Percentiles rank a stretch among this genome's conserved stretches.
Conservation (phyloP, 2,888 invertebrate species). For the Hecatera dysodea region DNA sequence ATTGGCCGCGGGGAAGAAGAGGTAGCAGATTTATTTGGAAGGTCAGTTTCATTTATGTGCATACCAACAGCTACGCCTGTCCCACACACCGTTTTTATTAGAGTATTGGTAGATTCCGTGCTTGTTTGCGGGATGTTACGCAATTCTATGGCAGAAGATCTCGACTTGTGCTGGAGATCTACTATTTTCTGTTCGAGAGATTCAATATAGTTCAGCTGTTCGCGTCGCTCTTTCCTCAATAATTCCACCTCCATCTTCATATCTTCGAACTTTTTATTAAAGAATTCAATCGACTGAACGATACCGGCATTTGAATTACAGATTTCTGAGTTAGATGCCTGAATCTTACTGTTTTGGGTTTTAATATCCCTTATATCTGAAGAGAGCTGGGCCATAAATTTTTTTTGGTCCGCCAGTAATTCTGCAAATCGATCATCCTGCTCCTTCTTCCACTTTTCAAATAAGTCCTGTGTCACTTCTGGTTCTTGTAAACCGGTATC, state of each 20-base stretch:
- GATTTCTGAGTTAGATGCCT: background rate
- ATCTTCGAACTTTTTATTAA: constrained; percentile 3
- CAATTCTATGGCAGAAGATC: too few relatives aligned
- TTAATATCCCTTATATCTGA: background rate
- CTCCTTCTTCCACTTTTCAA: background rate
- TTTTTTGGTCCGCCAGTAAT: background rate
- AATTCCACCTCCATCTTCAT: background rate
- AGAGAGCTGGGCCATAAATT: background rate
- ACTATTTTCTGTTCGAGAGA: background rate
- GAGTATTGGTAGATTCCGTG: background rate
- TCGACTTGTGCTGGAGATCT: too few relatives aligned
- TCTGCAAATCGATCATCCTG: background rate
- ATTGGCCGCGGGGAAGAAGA: background rate
- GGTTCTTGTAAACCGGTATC: background rate
- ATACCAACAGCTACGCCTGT: background rate
- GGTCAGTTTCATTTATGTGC: background rate
- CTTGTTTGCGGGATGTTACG: background rate
- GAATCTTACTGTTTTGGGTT: background rate
- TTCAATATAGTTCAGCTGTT: background rate
- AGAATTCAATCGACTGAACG: background rate
- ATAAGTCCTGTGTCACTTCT: background rate
- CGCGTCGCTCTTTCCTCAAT: background rate
- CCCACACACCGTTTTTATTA: background rate
- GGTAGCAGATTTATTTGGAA: background rate
- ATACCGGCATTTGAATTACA: background rate